Evolutionary conservation across 2,113 vertebrate genomes (phyloP).

Genomic region (Mormyrus iriodes): DNA sequence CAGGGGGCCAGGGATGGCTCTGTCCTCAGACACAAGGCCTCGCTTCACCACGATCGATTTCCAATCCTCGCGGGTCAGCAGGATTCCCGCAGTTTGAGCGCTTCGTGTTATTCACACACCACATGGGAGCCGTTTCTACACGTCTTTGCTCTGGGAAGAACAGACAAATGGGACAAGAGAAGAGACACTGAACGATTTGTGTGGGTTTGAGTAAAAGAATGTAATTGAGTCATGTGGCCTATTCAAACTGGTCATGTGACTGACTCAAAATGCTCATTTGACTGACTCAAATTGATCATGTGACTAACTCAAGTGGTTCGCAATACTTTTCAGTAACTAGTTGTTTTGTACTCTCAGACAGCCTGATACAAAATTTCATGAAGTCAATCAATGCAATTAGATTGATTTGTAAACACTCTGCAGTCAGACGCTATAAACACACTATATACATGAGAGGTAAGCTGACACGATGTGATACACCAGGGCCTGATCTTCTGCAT

Average conservation of each 20-base stretch:
- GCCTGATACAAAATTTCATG: background rate
- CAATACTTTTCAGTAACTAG: background rate
- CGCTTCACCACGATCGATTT: constrained; percentile 43
- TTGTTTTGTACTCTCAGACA: background rate
- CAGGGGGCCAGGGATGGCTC: background rate
- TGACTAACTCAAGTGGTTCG: background rate
- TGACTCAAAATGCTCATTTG: background rate
- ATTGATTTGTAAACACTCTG: background rate
- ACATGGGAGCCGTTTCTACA: too few relatives aligned
- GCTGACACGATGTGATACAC: too few relatives aligned
- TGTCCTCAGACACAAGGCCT: background rate
- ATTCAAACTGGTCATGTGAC: background rate
- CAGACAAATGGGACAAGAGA: background rate
- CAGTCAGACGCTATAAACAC: background rate
- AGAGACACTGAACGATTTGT: background rate
- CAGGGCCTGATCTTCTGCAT: background rate
- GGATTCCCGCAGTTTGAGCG: constrained; percentile 42
- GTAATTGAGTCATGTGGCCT: background rate
- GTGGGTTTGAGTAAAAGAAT: background rate
- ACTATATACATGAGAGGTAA: background rate
- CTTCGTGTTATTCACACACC: constrained; percentile 49
- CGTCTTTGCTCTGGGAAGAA: background rate
- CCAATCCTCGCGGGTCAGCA: constrained; percentile 43
- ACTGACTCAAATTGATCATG: background rate
- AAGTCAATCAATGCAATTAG: background rate